Conservation (phyloP, 2,888 invertebrate genomes). For the Papilio elwesi region DNA sequence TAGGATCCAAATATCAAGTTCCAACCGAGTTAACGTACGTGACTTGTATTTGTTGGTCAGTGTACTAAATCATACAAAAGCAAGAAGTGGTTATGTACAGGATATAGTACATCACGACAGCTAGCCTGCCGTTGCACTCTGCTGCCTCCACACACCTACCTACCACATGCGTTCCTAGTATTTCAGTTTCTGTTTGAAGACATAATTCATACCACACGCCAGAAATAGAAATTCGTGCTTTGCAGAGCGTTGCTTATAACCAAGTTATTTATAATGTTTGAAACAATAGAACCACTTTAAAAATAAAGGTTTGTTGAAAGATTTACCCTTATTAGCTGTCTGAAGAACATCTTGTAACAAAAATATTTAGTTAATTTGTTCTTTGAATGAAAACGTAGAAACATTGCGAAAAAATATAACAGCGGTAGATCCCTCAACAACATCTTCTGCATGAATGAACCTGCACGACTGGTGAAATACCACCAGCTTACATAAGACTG, state of each 20-base stretch:
- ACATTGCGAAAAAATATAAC: too few species aligned
- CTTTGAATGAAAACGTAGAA: too few species aligned
- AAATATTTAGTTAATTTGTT: too few species aligned
- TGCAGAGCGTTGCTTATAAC: conserved; percentile 21
- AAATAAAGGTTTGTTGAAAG: neutral
- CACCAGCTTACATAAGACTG: too few species aligned
- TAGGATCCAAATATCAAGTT: neutral
- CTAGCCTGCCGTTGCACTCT: conserved; percentile 3
- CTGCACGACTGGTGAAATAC: too few species aligned
- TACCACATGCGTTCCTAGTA: conserved; percentile 27
- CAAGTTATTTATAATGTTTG: conserved; percentile 15
- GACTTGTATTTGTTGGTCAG: conserved; percentile 2
- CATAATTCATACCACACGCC: conserved; percentile 29
- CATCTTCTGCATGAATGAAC: too few species aligned
- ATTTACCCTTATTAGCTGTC: too few species aligned
- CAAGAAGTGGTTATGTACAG: conserved; percentile 9
- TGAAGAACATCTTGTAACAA: too few species aligned
- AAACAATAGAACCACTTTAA: conserved; percentile 1
- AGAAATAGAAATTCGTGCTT: conserved; percentile 33
- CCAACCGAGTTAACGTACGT: neutral
- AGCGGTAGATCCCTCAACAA: too few species aligned
- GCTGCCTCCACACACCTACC: neutral
- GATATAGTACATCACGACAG: conserved; percentile 21
- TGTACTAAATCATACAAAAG: conserved; percentile 10
- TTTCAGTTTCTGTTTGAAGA: conserved; percentile 28